These are phyloP conservation scores for Hippocampus zosterae DNA, from an alignment of 2,113 vertebrate species.

Conservation along the genomic window DNA sequence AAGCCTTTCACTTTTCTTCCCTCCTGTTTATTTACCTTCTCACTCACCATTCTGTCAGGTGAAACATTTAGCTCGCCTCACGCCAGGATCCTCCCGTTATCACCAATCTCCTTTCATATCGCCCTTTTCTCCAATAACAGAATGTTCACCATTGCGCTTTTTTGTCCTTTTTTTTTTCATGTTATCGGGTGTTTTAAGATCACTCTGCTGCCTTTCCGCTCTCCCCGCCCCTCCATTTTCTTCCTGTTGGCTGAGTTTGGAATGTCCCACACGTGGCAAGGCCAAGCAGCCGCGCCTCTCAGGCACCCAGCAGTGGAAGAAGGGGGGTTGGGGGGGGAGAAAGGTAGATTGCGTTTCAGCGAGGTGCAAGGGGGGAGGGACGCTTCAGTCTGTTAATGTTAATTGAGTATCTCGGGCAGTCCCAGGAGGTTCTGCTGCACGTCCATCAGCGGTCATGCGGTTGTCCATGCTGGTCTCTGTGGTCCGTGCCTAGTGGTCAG, in stretches of 20 bases:
- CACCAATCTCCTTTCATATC: conserved; percentile 5
- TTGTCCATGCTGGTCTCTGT: conserved; percentile 44
- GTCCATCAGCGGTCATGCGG: conserved; percentile 37
- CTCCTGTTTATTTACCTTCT: conserved; percentile 56
- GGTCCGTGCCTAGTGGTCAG: conserved; percentile 36
- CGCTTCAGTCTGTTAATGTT: conserved; percentile 4
- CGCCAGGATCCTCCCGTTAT: conserved; percentile 9
- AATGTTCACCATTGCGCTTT: conserved; percentile 11
- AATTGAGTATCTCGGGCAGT: conserved; percentile 16
- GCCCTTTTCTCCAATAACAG: conserved; percentile 23
- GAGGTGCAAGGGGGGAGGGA: background rate
- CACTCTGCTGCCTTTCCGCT: conserved; percentile 23
- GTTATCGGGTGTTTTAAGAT: conserved; percentile 14
- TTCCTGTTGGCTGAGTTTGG: conserved; percentile 61
- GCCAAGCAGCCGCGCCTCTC: conserved; percentile 66
- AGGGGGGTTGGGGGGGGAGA: conserved; percentile 16
- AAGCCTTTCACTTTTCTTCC: conserved; percentile 54
- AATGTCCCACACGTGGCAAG: conserved; percentile 76
- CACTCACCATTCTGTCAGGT: conserved; percentile 46
- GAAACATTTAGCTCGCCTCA: conserved; percentile 29
- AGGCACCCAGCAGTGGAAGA: conserved; percentile 42
- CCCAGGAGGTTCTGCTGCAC: conserved; percentile 15
- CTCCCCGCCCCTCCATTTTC: conserved; percentile 34
- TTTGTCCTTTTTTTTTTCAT: background rate
- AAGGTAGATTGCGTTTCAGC: conserved; percentile 9